A percentile compares a stretch with the other conserved stretches of the same genome.
Evolutionary conservation across 1,140 invertebrate species (phyloP).

Genomic region (Calephelis nemesis): DNA sequence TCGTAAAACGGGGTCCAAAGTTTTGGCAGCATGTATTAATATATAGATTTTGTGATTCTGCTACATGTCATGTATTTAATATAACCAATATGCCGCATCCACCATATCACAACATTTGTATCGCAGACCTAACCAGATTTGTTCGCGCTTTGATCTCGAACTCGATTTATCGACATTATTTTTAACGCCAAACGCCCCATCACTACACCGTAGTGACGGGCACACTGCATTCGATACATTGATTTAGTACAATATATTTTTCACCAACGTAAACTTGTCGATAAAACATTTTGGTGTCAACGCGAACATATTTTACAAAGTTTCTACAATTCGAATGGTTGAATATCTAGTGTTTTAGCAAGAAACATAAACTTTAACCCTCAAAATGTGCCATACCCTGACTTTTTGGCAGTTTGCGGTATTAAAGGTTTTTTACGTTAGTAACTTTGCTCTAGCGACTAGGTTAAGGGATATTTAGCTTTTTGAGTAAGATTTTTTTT

Average conservation of each 20-base stretch:
- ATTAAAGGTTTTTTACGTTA: too few species aligned
- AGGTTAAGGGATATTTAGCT: too few species aligned
- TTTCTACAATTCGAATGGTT: background rate
- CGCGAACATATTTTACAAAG: conserved; percentile 17
- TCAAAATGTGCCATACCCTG: too few species aligned
- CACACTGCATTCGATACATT: conserved; percentile 25
- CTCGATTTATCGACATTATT: conserved; percentile 77
- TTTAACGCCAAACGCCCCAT: conserved; percentile 70
- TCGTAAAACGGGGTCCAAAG: too few species aligned
- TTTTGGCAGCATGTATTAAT: too few species aligned
- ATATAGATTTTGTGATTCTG: background rate
- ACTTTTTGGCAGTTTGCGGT: too few species aligned
- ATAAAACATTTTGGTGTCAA: conserved; percentile 20
- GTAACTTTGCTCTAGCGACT: too few species aligned
- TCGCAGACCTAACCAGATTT: conserved; percentile 56
- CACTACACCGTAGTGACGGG: conserved; percentile 47
- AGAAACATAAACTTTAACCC: background rate
- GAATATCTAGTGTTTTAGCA: background rate
- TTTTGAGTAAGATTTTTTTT: too few species aligned
- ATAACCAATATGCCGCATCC: conserved; percentile 42
- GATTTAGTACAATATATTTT: conserved; percentile 32
- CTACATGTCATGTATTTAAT: background rate
- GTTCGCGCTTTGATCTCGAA: conserved; percentile 73
- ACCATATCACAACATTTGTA: conserved; percentile 26
- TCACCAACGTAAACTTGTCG: conserved; percentile 19